These are phyloP conservation scores for Pemphigus obesinymphae DNA, from an alignment of 1,140 invertebrate species.

Conservation along the genomic window DNA sequence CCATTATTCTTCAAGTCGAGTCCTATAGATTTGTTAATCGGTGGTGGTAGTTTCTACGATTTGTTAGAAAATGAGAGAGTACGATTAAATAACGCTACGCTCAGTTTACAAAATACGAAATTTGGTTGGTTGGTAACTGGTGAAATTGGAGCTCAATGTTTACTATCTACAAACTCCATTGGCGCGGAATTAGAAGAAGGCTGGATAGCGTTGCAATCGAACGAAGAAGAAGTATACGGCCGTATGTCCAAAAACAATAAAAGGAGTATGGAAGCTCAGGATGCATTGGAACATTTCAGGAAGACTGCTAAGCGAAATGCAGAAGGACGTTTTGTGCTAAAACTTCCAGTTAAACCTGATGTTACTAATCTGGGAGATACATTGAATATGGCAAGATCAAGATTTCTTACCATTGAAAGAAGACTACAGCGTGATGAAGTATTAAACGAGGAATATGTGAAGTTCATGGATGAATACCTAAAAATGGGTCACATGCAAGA, in stretches of 20 bases:
- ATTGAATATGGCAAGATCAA: not conserved
- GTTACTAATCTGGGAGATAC: no score
- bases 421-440: no score
- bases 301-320: not conserved
- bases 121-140: not conserved
- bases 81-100: no score
- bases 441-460: no score
- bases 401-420: not conserved
- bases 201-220: not conserved
- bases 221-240: not conserved
- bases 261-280: not conserved
- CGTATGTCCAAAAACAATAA: not conserved
- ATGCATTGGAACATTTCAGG: not conserved
- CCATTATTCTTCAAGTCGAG: not conserved
- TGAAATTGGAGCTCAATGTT: not conserved
- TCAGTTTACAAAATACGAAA: not conserved
- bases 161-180: not conserved
- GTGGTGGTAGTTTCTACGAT: not conserved
- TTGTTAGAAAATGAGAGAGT: not conserved
- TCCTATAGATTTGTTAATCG: not conserved
- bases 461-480: no score
- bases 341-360: not conserved
- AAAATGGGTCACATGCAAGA: not conserved
- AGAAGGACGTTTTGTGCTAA: not conserved
- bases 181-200: not conserved